Percentiles rank a stretch among this genome's conserved stretches.
Conservation (phyloP, 2,888 invertebrate genomes). For the Halictus quadricinctus region DNA sequence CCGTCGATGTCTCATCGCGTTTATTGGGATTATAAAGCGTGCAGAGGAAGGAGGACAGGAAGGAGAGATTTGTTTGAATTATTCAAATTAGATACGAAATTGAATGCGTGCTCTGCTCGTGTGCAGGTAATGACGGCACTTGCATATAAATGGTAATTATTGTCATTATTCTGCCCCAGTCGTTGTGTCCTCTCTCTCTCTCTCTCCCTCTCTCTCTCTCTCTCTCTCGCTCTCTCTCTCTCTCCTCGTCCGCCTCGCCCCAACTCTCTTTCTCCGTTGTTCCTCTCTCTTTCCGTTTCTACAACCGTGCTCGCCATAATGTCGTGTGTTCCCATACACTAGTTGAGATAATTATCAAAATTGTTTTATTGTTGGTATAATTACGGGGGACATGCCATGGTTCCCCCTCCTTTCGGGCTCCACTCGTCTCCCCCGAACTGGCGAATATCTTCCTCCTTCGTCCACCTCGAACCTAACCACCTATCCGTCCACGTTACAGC, state of each 20-base stretch:
- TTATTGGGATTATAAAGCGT: constrained; percentile 81
- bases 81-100: constrained; percentile 82
- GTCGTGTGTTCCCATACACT: constrained; percentile 81
- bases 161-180: constrained; percentile 81
- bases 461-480: constrained; percentile 17
- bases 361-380: constrained; percentile 82
- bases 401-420: constrained; percentile 63
- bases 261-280: constrained; percentile 49
- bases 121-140: constrained; percentile 82
- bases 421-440: constrained; percentile 35
- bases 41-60: constrained; percentile 81
- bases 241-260: constrained; percentile 15
- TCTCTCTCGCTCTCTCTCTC: constrained; percentile 18
- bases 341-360: constrained; percentile 82
- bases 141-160: constrained; percentile 82
- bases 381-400: constrained; percentile 81
- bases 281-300: constrained; percentile 57
- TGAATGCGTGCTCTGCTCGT: constrained; percentile 82
- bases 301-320: constrained; percentile 74
- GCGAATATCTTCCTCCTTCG: constrained; percentile 40
- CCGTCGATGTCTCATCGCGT: constrained; percentile 77
- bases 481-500: neutral
- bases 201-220: constrained; percentile 48
- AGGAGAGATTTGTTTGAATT: constrained; percentile 82
- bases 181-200: constrained; percentile 76